phyloP scores from a whole-genome alignment of 1,140 invertebrate species.

The Drosophila pallidifrons region DNA sequence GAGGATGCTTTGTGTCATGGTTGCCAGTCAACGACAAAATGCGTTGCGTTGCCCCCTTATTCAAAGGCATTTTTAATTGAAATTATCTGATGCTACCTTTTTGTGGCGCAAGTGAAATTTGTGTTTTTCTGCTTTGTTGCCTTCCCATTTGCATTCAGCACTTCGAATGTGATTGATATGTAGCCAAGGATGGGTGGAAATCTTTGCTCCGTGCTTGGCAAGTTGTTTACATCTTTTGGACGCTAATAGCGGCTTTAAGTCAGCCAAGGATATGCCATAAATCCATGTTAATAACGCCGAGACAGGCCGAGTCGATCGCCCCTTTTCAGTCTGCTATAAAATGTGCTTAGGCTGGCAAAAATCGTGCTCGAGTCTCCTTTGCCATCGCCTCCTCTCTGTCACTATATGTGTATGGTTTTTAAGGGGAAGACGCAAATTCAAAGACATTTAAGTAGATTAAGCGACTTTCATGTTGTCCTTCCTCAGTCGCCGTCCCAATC shows the following conservation, averaged over 20 bases:
- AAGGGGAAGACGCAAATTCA: slow-evolving; percentile 53
- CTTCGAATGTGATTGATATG: slow-evolving; percentile 45
- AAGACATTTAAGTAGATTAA: slow-evolving; percentile 84
- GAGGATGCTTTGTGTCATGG: slow-evolving; percentile 59
- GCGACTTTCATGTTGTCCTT: slow-evolving; percentile 77
- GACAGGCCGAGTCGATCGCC: slow-evolving; percentile 6
- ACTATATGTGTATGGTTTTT: not conserved
- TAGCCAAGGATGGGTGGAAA: slow-evolving; percentile 14
- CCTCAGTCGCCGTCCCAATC: slow-evolving; percentile 26
- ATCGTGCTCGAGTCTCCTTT: slow-evolving; percentile 1
- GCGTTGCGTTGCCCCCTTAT: slow-evolving; percentile 26
- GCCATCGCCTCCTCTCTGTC: not conserved
- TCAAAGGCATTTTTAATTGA: slow-evolving; percentile 82
- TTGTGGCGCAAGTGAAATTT: slow-evolving; percentile 43
- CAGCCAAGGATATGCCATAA: slow-evolving; percentile 76
- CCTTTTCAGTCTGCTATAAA: slow-evolving; percentile 25
- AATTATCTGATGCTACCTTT: slow-evolving; percentile 78
- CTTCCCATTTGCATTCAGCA: slow-evolving; percentile 1
- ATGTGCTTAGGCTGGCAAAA: slow-evolving; percentile 26
- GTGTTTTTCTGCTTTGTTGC: slow-evolving; percentile 74
- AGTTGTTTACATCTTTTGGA: slow-evolving; percentile 71
- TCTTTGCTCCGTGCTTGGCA: slow-evolving; percentile 14
- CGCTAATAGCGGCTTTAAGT: slow-evolving; percentile 74
- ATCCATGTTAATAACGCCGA: slow-evolving; percentile 77
- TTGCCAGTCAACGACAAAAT: slow-evolving; percentile 66